phyloP scores from a whole-genome alignment of 2,888 invertebrate genomes.

The Folsomia manolachei region DNA sequence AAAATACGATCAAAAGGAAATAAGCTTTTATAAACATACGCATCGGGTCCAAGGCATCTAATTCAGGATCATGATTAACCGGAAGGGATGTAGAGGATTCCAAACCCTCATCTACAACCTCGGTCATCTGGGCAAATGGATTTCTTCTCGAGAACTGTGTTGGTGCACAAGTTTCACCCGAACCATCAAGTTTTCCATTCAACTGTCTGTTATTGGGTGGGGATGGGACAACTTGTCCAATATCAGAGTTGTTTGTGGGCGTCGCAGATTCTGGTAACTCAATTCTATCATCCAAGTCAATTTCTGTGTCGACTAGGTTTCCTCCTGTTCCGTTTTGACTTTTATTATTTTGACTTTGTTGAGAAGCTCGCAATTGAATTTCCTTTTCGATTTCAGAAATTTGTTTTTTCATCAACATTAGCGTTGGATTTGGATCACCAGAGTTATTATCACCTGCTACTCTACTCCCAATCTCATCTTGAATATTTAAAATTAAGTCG shows the following conservation, averaged over 20 bases:
- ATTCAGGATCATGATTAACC: slow-evolving; percentile 57
- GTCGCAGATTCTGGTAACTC: not conserved
- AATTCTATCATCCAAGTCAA: not conserved
- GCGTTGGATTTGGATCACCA: slow-evolving; percentile 72
- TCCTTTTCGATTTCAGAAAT: slow-evolving; percentile 71
- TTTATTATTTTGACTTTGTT: slow-evolving; percentile 33
- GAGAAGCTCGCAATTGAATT: slow-evolving; percentile 57
- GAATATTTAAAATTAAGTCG: slow-evolving; percentile 1
- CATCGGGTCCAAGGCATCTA: slow-evolving; percentile 73
- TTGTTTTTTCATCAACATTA: slow-evolving; percentile 64
- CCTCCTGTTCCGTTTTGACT: not conserved
- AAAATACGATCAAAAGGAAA: no score
- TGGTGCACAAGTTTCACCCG: no score
- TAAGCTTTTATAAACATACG: slow-evolving; percentile 49
- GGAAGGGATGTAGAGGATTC: not conserved
- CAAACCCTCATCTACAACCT: not conserved
- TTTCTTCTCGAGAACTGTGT: not conserved
- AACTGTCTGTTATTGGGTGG: not conserved
- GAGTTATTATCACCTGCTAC: not conserved
- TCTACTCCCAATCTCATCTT: not conserved
- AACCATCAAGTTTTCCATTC: not conserved
- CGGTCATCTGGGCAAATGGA: not conserved
- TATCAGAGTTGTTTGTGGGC: not conserved
- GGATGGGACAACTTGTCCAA: not conserved
- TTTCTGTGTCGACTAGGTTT: not conserved